Conservation (phyloP, 2,113 vertebrate genomes). For the Proteles cristata region DNA sequence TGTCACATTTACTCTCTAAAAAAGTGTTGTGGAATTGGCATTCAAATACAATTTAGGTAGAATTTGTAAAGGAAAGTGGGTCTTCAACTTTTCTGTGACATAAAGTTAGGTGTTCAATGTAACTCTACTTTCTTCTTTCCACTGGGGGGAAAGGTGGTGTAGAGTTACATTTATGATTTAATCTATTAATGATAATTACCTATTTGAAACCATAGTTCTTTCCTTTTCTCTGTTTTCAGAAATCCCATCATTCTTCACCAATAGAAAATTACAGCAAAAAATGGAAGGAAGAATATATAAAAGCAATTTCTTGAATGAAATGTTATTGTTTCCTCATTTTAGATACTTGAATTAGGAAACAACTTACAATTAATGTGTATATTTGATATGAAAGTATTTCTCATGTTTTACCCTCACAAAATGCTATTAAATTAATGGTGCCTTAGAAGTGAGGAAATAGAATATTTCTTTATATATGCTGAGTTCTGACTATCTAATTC, state of each 20-base stretch:
- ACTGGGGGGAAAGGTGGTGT: neutral
- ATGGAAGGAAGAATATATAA: neutral
- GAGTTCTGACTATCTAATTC: neutral
- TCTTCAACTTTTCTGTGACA: neutral
- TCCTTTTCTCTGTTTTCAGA: neutral
- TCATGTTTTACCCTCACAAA: neutral
- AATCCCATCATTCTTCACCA: neutral
- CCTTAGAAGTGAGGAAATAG: neutral
- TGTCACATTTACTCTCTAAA: conserved; percentile 3
- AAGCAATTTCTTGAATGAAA: neutral
- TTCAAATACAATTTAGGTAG: neutral
- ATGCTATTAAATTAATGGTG: neutral
- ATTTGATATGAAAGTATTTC: neutral
- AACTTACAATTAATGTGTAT: neutral
- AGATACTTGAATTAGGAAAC: neutral
- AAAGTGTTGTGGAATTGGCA: neutral
- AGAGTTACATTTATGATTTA: neutral
- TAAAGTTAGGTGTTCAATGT: neutral
- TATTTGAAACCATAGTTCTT: neutral
- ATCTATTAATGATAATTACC: neutral
- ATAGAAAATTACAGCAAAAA: neutral
- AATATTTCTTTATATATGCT: neutral
- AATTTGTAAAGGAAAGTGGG: neutral
- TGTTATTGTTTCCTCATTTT: neutral
- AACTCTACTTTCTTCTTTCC: neutral